phyloP scores from a whole-genome alignment of 92 coral and sea anemone species.

The Siderastrea radians region DNA sequence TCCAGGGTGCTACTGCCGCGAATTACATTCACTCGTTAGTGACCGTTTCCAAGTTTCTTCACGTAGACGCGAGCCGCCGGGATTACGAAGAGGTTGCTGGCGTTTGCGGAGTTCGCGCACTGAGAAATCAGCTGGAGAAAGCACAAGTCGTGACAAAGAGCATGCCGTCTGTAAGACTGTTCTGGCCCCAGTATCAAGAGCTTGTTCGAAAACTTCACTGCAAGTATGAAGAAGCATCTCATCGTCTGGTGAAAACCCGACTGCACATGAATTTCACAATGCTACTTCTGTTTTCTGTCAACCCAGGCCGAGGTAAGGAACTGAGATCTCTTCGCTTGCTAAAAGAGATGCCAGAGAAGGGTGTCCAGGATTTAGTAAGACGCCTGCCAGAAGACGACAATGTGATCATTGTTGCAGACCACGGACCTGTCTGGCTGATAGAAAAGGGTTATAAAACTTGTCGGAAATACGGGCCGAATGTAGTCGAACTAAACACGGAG shows the following conservation, averaged over 20 bases:
- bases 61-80: background rate
- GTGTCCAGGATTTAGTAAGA: background rate
- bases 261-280: constrained; percentile 1
- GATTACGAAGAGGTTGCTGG: background rate
- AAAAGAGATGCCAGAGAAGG: background rate
- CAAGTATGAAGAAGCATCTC: background rate
- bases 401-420: background rate
- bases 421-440: background rate
- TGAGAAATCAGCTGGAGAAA: background rate
- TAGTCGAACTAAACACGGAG: background rate
- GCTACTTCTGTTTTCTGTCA: background rate
- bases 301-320: background rate
- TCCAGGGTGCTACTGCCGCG: background rate
- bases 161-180: background rate
- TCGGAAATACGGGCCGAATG: background rate
- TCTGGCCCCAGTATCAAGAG: constrained; percentile 2
- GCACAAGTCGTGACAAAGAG: background rate
- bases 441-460: background rate
- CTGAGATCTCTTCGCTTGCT: background rate
- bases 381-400: background rate
- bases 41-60: background rate
- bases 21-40: background rate
- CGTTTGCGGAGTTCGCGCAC: background rate
- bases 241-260: too few species aligned
- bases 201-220: background rate